Conservation (phyloP, 2,888 invertebrate species). For the Stegana nigrithorax region DNA sequence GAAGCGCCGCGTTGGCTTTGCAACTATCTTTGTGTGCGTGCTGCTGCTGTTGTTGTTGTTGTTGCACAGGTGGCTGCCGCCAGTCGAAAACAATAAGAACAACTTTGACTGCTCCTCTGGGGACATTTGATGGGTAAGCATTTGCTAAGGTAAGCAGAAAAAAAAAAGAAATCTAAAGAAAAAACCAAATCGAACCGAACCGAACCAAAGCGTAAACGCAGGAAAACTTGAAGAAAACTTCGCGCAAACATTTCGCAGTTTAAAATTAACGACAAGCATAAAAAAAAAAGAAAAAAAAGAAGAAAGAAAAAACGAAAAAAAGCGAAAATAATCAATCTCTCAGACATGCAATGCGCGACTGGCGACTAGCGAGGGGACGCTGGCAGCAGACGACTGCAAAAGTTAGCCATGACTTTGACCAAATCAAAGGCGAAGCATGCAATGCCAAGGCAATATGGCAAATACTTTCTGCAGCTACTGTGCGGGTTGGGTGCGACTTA, state of each 20-base stretch:
- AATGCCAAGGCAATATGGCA: no score
- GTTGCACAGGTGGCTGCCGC: not conserved
- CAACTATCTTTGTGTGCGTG: conserved; percentile 27
- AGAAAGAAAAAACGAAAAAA: no score
- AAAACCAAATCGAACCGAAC: no score
- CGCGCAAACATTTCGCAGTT: conserved; percentile 15
- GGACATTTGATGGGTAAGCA: conserved; percentile 5
- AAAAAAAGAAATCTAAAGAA: not conserved
- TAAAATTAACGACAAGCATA: conserved; percentile 19
- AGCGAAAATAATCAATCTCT: conserved; percentile 19
- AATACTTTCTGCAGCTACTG: no score
- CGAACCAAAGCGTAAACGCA: no score
- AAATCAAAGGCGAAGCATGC: no score
- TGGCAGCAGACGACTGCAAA: no score
- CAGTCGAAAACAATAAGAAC: no score
- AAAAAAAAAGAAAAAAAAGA: no score
- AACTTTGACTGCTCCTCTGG: conserved; percentile 11
- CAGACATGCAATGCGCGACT: not conserved
- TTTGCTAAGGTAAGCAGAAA: not conserved
- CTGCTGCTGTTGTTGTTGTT: conserved; percentile 21
- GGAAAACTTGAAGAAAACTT: no score
- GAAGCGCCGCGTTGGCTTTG: no score
- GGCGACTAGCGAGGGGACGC: not conserved
- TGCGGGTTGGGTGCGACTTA: not conserved
- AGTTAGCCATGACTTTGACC: no score